Evolutionary conservation across 2,888 invertebrate genomes (phyloP), one percentile per base, ranked within the genome.

Genomic region (Peribatodes rhomboidaria): DNA sequence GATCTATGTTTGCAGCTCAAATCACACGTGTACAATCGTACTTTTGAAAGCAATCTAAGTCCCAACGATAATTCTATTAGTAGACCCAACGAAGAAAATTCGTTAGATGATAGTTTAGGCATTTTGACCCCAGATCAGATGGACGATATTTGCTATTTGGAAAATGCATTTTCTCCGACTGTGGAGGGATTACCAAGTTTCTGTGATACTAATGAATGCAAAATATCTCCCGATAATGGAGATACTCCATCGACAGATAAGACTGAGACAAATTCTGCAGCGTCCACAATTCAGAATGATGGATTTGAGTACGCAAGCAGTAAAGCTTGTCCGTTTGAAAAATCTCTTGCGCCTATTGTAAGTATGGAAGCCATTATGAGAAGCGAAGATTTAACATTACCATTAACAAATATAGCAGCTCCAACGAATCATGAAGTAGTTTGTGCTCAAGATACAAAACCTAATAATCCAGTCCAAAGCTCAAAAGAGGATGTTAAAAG

Each of bases 101-200:
- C 97, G 1, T 95, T 97, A 75, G 97, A 97, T 80, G 97, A 98
- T 82, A 97, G 97, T 77, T 92, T 98, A 74, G 98, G 98, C 6
- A 98, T 98, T 77, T 91, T 98, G 68, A 97, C 98, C 10, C 97
- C 98, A 0, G 97, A 97, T 89, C 97, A 98, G 88, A 97, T 98
- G 97, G 96, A 97, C 79, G 95, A 95, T 77, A 94, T 95, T 71
- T 94, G 94, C 72, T 94, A 94, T 72, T 89, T 94, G 74, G 95
- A 95, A 78, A 94, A 94, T 79, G 93, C 95, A 70, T 94, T 95
- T 86, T 95, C 95, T 59, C 95, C 95, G 53, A 95, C 95, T 68
- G 95, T 94, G 70, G 95, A 95, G 81, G 95, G 95, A 76, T 87
- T 95, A 76, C 93, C 93, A 69, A 89, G 87, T 75, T 92, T 93